Evolutionary conservation across 2,797 vertebrate species (phyloP), one percentile per base, ranked within the genome.

Genomic region (Cossypha heuglini): DNA sequence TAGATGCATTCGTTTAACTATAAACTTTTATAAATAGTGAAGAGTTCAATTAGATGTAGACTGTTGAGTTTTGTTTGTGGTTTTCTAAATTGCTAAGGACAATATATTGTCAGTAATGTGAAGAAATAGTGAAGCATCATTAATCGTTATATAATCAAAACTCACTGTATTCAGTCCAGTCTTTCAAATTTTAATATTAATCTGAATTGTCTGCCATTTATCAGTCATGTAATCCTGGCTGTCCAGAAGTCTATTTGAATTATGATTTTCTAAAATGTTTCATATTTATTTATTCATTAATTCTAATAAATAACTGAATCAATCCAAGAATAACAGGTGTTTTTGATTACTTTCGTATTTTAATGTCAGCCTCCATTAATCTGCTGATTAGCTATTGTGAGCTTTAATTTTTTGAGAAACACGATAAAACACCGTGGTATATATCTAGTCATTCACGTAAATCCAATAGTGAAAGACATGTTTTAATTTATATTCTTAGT

Each of bases 11-110:
- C 5, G 2, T 46, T 75, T 43, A 83, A 2, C 45, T 43, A 17
- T 15, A 16, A 54, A 26, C 6, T 42, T 81, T 31, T 58, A 6
- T 28, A 58, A 62, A 8, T 40, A 54, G 16, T 14, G 37, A 66
- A 37, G 25, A n/a, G 11, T 21, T 71, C 9, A 55, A 33, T 80
- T 72, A 64, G 14, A 25, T 52, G 5, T 22, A 66, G 71, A 88
- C 7, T 24, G 8, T 12, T 45, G 20, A 3, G 11, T 2, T 69
- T 66, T 55, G 5, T 6, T 57, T 38, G 2, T 57, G 3, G 0
- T 21, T 68, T 77, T 76, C 43, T 24, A 48, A 43, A 19, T 74
- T 54, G 9, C 3, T 54, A 58, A 28, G 7, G 25, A 26, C 22
- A 4, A 54, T 49, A 45, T 16, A 3, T n/a, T 59, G 21, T 19